These are phyloP conservation scores for Caradrina clavipalpis DNA, from an alignment of 2,888 invertebrate genomes.

Conservation along the genomic window DNA sequence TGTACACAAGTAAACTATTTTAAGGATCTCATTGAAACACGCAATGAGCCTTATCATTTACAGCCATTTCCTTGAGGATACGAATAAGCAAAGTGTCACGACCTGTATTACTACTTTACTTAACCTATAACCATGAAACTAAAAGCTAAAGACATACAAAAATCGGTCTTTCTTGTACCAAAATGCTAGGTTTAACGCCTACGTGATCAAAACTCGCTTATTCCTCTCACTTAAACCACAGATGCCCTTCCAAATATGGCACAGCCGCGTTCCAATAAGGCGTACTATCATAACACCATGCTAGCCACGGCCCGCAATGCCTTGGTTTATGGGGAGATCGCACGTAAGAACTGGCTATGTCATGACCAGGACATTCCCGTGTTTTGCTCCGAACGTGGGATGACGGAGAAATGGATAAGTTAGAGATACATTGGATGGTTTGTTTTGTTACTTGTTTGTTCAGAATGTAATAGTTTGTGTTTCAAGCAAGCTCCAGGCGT, in stretches of 20 bases:
- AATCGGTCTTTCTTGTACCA: neutral
- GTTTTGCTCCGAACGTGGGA: slow-evolving; percentile 50
- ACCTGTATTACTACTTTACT: neutral
- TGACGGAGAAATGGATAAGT: slow-evolving; percentile 33
- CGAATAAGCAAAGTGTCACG: neutral
- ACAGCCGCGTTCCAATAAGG: slow-evolving; percentile 68
- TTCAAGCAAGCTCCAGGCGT: too few species aligned
- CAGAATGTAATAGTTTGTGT: neutral
- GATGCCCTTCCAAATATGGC: slow-evolving; percentile 57
- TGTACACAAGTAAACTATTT: neutral
- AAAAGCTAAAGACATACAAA: too few species aligned
- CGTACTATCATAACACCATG: slow-evolving; percentile 73
- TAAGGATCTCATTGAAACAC: neutral
- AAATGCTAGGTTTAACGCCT: neutral
- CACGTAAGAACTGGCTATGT: slow-evolving; percentile 65
- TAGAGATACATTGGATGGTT: slow-evolving; percentile 22
- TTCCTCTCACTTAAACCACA: slow-evolving; percentile 44
- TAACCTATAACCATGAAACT: too few species aligned
- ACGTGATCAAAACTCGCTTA: slow-evolving; percentile 27
- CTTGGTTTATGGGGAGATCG: slow-evolving; percentile 61
- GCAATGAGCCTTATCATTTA: neutral
- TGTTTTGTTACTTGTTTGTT: slow-evolving; percentile 30
- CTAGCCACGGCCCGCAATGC: slow-evolving; percentile 54
- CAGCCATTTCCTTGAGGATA: neutral
- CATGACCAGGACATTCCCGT: slow-evolving; percentile 38